Percentiles rank a stretch among this genome's conserved stretches.
These are phyloP conservation scores for Venusia cambrica DNA, from an alignment of 2,888 invertebrate species.

Conservation along the genomic window DNA sequence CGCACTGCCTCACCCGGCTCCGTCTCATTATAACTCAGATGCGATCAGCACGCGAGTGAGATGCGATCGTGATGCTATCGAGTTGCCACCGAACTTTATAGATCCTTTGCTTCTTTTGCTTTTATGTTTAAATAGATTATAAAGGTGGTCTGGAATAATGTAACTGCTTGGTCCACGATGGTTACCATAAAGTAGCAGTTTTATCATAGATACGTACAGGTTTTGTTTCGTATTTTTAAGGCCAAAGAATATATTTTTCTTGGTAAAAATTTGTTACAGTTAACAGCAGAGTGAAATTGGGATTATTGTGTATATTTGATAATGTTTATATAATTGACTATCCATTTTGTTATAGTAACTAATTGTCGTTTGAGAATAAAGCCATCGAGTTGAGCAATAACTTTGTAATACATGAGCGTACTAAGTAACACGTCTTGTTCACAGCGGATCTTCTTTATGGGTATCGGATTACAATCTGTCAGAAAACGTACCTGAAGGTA, in stretches of 20 bases:
- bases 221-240: no score
- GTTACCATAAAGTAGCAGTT: slow-evolving; percentile 9
- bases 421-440: slow-evolving; percentile 40
- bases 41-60: slow-evolving; percentile 69
- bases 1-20: slow-evolving; percentile 27
- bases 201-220: no score
- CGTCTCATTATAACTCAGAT: slow-evolving; percentile 66
- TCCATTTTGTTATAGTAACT: no score
- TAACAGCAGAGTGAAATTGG: not conserved
- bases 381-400: slow-evolving; percentile 25
- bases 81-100: slow-evolving; percentile 43
- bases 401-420: slow-evolving; percentile 28
- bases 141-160: slow-evolving; percentile 6
- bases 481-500: slow-evolving; percentile 32
- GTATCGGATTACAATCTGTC: slow-evolving; percentile 45
- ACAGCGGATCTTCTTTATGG: slow-evolving; percentile 39
- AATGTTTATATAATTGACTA: slow-evolving; percentile 5
- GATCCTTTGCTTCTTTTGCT: slow-evolving; percentile 37
- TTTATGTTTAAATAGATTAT: slow-evolving; percentile 13
- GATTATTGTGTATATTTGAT: no score
- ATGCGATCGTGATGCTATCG: slow-evolving; percentile 64
- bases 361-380: slow-evolving; percentile 17
- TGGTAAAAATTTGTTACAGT: no score
- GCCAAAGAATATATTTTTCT: no score
- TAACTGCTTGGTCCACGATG: not conserved